These are phyloP conservation scores for Frieseomelitta varia DNA, from an alignment of 1,140 invertebrate genomes.

Conservation along the genomic window DNA sequence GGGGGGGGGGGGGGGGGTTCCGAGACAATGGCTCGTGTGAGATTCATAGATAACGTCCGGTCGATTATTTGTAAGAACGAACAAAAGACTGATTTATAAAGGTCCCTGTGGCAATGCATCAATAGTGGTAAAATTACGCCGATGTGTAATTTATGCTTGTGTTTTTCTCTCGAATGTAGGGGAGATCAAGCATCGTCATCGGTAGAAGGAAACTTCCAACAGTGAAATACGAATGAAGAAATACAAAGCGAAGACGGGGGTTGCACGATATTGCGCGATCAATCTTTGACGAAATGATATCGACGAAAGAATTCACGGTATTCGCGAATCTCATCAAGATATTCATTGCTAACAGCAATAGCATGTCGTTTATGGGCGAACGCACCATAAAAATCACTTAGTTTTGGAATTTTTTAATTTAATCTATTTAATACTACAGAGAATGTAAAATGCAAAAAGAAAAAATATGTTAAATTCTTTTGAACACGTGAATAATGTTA, in stretches of 20 bases:
- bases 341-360: background rate
- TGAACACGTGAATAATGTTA: too few species aligned
- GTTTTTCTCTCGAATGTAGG: background rate
- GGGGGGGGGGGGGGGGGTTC: too few species aligned
- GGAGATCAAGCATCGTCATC: background rate
- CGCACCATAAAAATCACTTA: too few species aligned
- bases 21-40: background rate
- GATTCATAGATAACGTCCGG: background rate
- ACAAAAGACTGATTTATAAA: conserved; percentile 2
- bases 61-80: background rate
- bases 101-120: too few species aligned
- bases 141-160: conserved; percentile 11
- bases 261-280: conserved; percentile 7
- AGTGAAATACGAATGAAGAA: background rate
- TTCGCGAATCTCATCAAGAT: background rate
- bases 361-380: too few species aligned
- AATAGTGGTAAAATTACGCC: background rate
- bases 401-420: too few species aligned
- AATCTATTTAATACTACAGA: too few species aligned
- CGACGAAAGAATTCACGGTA: background rate
- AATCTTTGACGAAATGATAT: background rate
- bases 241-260: background rate
- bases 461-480: too few species aligned
- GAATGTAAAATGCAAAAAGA: too few species aligned
- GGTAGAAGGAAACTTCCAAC: background rate